Evolutionary conservation across 2,113 vertebrate genomes (phyloP), one percentile per base, ranked within the genome.

Genomic region (Mesembrinibis cayennensis): DNA sequence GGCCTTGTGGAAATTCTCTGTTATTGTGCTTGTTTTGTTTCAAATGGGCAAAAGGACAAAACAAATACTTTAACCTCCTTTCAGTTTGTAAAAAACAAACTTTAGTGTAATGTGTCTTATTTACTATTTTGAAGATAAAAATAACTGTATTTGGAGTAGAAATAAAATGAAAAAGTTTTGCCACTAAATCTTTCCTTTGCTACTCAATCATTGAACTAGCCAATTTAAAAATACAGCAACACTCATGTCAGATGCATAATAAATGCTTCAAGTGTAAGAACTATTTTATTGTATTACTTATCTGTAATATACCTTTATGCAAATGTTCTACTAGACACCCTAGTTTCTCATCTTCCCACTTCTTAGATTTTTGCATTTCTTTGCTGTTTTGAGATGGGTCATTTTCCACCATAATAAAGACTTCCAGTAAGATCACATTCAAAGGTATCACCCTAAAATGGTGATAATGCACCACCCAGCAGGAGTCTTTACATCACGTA

Each of bases 401-500:
- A 98, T 88, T 93, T 96, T 98, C 98, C 98, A 98, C 96, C 98
- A 96, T 97, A 98, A 98, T 98, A 98, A 99, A 92, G 95, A 98
- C 98, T 98, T 98, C 98, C 98, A 98, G 97, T 98, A 98, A 99
- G 98, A 99, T 98, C 98, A 98, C 97, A 98, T 98, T 98, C 97
- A 98, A 97, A 98, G 97, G 97, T 98, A 98, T 98, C 98, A 99
- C 99, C 97, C 97, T 97, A 98, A 99, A 99, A 99, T 98, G 98
- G 99, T 98, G 99, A 98, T 99, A 99, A 99, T 98, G 96, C 98
- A 98, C 97, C 98, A 98, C 98, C 95, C 99, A 99, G 99, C 98
- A 98, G 98, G 99, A 98, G 97, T 94, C 97, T 97, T 97, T 97
- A 97, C 95, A 96, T 96, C 97, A 94, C 70, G 11, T 98, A 98